Base-by-base conservation (phyloP, 2,113 vertebrate genomes). In the Oreocharis arfaki region DNA sequence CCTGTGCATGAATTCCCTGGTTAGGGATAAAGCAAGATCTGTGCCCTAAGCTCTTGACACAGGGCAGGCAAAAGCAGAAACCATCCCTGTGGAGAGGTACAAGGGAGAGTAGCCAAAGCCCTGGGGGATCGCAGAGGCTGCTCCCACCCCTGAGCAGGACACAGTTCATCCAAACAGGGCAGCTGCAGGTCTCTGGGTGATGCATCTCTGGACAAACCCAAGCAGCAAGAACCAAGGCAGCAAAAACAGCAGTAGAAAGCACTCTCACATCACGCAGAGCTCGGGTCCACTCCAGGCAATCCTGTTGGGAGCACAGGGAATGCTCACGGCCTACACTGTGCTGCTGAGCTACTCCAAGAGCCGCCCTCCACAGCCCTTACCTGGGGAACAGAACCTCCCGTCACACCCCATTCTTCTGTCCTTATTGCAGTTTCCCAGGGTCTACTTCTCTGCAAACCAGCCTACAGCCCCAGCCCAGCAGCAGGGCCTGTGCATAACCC, bases 251-350 rank as follows among this genome's bases (percentile, higher is more conserved):
- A 64, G 57, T 53, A 79, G 67, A 22, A 55, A 37, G 67, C 33
- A 18, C 1, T 1, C 1, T 57, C 46, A 7, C 0, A 1, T 3
- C 46, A 32, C 60, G 33, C 41, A 50, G 24, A 71, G 61, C 59
- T 74, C 1, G 0, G n/a, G 33, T n/a, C 4, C 39, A 19, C 0
- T 1, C 4, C 50, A 49, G 64, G 35, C 32, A 42, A 28, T 33
- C 28, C 42, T 7, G 0, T 0, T 1, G 0, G 60, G 53, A 42
- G 20, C 65, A 42, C 44, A 56, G 75, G 32, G 24, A 35, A 57
- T 10, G 42, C 61, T 82, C 70, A 35, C 0, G 0, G 76, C 50
- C 55, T 28, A 14, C 4, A 2, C 41, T 37, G 53, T 1, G 41
- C 1, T 26, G 23, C 53, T 47, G 37, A 33, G 70, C 41, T 52